A percentile compares a stretch with the other conserved stretches of the same genome.
These are phyloP conservation scores for Antheraea assamensis DNA, from an alignment of 2,888 invertebrate genomes.

Conservation along the genomic window DNA sequence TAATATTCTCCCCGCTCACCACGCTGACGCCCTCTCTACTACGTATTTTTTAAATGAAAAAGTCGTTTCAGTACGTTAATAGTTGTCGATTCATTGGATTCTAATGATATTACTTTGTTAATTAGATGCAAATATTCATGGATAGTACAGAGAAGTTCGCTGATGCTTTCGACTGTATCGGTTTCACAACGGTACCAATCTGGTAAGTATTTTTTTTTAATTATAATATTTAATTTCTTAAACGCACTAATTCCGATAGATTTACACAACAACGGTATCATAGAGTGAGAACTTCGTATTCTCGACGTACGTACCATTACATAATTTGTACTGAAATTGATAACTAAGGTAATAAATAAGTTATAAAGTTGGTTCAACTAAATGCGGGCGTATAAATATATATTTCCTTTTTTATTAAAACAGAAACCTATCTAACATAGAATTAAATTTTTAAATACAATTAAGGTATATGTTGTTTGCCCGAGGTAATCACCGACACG, in stretches of 20 bases:
- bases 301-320: too few species aligned
- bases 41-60: neutral
- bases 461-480: too few species aligned
- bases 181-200: constrained; percentile 95
- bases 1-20: neutral
- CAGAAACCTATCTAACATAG: too few species aligned
- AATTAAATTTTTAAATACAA: too few species aligned
- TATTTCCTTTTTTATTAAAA: too few species aligned
- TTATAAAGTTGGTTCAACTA: too few species aligned
- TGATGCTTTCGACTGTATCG: constrained; percentile 93
- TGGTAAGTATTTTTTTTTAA: constrained; percentile 80
- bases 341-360: too few species aligned
- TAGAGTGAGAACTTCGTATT: too few species aligned
- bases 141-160: constrained; percentile 83
- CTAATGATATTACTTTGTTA: neutral
- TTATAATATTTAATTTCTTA: neutral
- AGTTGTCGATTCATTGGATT: neutral
- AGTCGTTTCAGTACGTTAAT: neutral
- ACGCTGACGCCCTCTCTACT: neutral
- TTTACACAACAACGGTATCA: too few species aligned
- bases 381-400: too few species aligned
- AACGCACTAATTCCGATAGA: too few species aligned
- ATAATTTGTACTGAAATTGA: neutral
- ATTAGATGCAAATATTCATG: constrained; percentile 80
- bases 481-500: too few species aligned